Base-by-base conservation (phyloP, 2,797 vertebrate species). In the Argentina silus region DNA sequence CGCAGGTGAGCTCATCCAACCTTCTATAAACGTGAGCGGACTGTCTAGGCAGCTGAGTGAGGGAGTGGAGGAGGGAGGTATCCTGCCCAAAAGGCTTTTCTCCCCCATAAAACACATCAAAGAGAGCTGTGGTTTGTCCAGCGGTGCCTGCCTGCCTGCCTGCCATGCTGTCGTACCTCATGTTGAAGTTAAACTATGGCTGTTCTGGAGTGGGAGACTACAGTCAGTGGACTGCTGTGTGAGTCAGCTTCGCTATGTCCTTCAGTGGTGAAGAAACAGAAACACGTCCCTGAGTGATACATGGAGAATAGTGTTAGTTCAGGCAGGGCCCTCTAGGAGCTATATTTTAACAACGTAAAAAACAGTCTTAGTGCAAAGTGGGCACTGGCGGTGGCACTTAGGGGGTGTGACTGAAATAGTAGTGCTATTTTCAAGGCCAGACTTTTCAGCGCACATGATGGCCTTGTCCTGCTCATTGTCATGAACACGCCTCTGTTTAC, bases 71-170 rank as follows among this genome's bases (percentile, higher is more conserved):
- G 8, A 67, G 66, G 15, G 69, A 79, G 81, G 83, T 73, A 78
- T 83, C 85, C 84, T 78, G 56, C 81, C 85, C 85, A 83, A 80
- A 76, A 83, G 76, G 87, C 75, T 86, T 87, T 78, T 83, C 84
- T 86, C 61, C 2, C 67, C 84, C 75, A 79, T 77, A 83, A 82
- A 86, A 79, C 73, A 85, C 86, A 91, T 91, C 83, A 91, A 91
- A 92, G 86, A 60, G 68, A 10, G 75, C 77, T 73, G 75, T 47
- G 85, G 88, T 82, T 87, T 86, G 67, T 75, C 79, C 85, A 76
- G 76, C 45, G 70, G 88, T 84, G 85, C 27, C 27, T 36, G 27
- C 27, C 27, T 36, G 27, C 27, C 27, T 36, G 27, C 27, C 27
- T 36, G 27, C 87, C 87, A 77, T 82, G 78, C 81, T 87, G 87